Evolutionary conservation across 2,888 invertebrate species (phyloP), one percentile per base, ranked within the genome.

Genomic region (Amphimallon solstitiale): DNA sequence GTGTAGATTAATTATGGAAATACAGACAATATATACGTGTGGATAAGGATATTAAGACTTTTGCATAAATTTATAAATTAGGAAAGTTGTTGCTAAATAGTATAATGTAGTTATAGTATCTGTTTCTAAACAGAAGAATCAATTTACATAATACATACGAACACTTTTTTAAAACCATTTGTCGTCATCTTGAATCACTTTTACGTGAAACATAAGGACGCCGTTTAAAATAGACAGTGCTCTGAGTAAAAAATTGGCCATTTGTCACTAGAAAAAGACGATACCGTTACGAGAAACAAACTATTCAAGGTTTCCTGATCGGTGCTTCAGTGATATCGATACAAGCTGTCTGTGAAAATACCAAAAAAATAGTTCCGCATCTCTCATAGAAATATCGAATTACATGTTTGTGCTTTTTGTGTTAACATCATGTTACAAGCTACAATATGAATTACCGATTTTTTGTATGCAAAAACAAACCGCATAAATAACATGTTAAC

Each of bases 251-350:
- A 51, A 49, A 63, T 63, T 49, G 49, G 51, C 40, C 51, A 63
- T 63, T 63, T 63, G 63, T 63, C 51, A 63, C 19, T 51, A 40
- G 15, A 63, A 40, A 51, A 40, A 51, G 29, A 51, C 37, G 63
- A 29, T 35, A 63, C 63, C 38, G 43, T 43, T 43, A 29, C 12
- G 34, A 43, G 56, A 59, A 59, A 43, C 56, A 40, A 63, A 49
- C 49, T 23, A 51, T 51, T 23, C 51, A 49, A 61, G 45, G 54
- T 37, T 43, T 54, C 43, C 62, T 19, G 54, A 72, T 75, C 75
- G 76, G 75, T 67, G 71, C 72, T 70, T 76, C 73, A 76, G 75
- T 75, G 77, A 72, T 74, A 77, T 71, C 72, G 77, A 77, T 76
- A 76, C 70, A 67, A 64, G 67, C 65, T 65, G 71, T 73, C 75